These are phyloP conservation scores for Rotaria socialis DNA, from an alignment of 2,888 invertebrate genomes.

Conservation along the genomic window DNA sequence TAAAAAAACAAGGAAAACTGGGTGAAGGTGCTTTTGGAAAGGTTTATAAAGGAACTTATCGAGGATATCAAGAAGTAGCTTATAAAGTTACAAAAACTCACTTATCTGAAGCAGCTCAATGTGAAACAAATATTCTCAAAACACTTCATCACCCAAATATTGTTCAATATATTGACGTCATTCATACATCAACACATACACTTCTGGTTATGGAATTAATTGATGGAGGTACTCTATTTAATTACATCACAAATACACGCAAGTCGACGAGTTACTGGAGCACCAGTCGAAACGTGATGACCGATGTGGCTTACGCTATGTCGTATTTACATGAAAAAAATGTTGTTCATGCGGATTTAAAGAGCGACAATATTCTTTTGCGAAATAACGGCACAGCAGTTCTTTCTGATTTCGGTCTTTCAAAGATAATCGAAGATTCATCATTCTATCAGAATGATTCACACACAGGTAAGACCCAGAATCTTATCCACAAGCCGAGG, in stretches of 20 bases:
- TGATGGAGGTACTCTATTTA: neutral
- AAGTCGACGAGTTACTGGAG: neutral
- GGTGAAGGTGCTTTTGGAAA: neutral
- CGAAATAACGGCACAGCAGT: neutral
- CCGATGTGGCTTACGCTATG: neutral
- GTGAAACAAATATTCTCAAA: neutral
- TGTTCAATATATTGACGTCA: constrained; percentile 4
- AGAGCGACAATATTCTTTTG: neutral
- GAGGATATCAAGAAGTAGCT: neutral
- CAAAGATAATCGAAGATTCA: neutral
- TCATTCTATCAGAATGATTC: neutral
- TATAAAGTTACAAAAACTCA: neutral
- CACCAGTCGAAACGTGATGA: neutral
- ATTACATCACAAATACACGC: neutral
- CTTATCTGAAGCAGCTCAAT: neutral
- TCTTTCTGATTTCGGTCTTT: constrained; percentile 28
- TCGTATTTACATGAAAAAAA: constrained; percentile 7
- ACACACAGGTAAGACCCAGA: neutral
- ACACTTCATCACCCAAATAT: neutral
- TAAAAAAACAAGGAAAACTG: neutral
- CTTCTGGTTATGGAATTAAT: neutral
- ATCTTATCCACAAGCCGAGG: too few species aligned
- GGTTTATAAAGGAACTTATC: neutral
- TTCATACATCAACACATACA: neutral
- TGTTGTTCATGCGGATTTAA: constrained; percentile 8